phyloP scores from a whole-genome alignment of 2,113 vertebrate species.

The Scortum barcoo region DNA sequence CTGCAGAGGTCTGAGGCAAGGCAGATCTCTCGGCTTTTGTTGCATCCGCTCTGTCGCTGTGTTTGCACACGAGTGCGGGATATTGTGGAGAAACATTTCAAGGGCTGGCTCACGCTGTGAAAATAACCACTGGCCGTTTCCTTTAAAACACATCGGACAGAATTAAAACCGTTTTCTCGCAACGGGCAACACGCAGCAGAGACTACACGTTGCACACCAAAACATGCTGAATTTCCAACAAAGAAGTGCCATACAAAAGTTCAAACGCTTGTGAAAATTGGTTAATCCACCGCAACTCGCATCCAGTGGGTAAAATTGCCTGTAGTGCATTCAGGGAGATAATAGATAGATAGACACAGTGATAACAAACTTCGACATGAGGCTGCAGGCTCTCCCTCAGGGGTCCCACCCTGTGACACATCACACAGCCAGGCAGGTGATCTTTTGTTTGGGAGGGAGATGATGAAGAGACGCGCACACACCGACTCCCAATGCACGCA shows the following conservation, averaged over 20 bases:
- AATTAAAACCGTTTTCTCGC: conserved; percentile 44
- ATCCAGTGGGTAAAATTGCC: conserved; percentile 19
- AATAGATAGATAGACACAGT: conserved; percentile 43
- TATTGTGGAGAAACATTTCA: conserved; percentile 35
- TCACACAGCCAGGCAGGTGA: conserved; percentile 73
- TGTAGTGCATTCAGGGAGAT: conserved; percentile 2
- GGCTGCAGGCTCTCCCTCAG: conserved; percentile 46
- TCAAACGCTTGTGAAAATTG: background rate
- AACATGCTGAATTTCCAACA: background rate
- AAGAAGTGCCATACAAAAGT: background rate
- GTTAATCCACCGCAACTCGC: background rate
- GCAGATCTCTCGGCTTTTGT: conserved; percentile 26
- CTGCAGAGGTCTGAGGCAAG: conserved; percentile 44
- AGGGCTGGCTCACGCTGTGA: conserved; percentile 34
- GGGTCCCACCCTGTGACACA: conserved; percentile 62
- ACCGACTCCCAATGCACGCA: conserved; percentile 5
- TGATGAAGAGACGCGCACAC: conserved; percentile 47
- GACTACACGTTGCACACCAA: background rate
- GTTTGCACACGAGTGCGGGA: conserved; percentile 41
- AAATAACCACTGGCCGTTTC: conserved; percentile 58
- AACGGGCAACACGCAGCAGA: conserved; percentile 7
- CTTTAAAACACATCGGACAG: conserved; percentile 47
- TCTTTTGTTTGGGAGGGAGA: conserved; percentile 66
- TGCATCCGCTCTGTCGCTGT: conserved; percentile 22
- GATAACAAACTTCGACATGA: conserved; percentile 40